Base-by-base conservation (phyloP, 2,113 vertebrate genomes). In the Crypturellus undulatus region DNA sequence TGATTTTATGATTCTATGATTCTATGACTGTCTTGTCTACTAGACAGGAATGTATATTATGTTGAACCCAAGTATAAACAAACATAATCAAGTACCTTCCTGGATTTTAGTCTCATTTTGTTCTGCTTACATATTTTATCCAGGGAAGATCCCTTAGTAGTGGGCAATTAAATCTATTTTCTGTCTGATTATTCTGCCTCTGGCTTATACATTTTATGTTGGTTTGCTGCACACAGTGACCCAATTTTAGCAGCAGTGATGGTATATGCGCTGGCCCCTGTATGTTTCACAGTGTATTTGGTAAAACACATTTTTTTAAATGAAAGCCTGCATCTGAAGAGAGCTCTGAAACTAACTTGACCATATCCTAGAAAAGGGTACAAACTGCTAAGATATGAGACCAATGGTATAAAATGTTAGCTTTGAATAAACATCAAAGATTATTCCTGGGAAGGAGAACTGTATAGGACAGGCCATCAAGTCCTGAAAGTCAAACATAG, bases 121-220 rank as follows among this genome's bases (percentile, higher is more conserved):
- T 51, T 60, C 77, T 18, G 8, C 54, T 94, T 64, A 45, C 20
- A 13, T 7, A 5, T 62, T 71, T 64, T 79, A 36, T 79, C 38
- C 49, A 38, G 6, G 9, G 12, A 13, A 89, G 2, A 71, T 42
- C 10, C 24, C 3, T 38, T 34, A 75, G 26, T 25, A 51, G 4
- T 26, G 36, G 25, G 5, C n/a, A 94, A 90, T 90, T 91, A 87
- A 94, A 73, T 88, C 25, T n/a, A 64, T 14, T 85, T 83, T 90
- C 67, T 72, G 19, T 34, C 78, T 91, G 63, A 89, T 91, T 79
- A 64, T 85, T 90, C 75, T 85, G 79, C 75, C 49, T 87, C 63
- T 92, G 75, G 67, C 16, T 95, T 72, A 18, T 18, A 79, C 17
- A 49, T 76, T 94, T 89, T 62, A 91, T 89, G 54, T 76, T 89